phyloP scores from a whole-genome alignment of 1,140 invertebrate species.

The Orchestia grillus region DNA sequence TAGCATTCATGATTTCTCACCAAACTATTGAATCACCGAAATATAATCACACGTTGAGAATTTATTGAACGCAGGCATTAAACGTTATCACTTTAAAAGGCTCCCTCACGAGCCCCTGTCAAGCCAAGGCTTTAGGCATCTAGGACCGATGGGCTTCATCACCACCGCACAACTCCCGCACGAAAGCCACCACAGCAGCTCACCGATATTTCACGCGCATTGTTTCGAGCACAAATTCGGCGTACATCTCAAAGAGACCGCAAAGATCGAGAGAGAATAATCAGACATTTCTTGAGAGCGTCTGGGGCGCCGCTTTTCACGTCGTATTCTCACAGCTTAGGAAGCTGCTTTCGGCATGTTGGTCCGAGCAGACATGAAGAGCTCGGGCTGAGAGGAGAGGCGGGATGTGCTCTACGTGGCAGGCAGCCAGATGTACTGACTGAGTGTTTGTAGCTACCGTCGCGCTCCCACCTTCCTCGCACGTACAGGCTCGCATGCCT shows the following conservation, averaged over 20 bases:
- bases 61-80: not conserved
- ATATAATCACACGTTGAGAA: not conserved
- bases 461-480: not conserved
- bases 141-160: not conserved
- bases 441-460: slow-evolving; percentile 8
- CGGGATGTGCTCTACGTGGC: slow-evolving; percentile 36
- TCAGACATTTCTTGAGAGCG: not conserved
- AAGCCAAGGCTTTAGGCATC: not conserved
- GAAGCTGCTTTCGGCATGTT: slow-evolving; percentile 29
- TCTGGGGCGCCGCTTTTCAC: not conserved
- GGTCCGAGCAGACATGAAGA: slow-evolving; percentile 1
- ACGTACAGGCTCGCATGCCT: not conserved
- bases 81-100: not conserved
- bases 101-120: not conserved
- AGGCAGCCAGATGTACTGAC: slow-evolving; percentile 49
- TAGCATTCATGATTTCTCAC: not conserved
- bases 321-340: not conserved
- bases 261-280: not conserved
- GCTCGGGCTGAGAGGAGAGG: not conserved
- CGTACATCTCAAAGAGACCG: not conserved
- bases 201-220: not conserved
- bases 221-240: not conserved
- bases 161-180: not conserved
- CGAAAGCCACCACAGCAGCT: not conserved
- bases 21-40: not conserved